Conservation (phyloP, 2,888 invertebrate species). For the Cybosia mesomella region DNA sequence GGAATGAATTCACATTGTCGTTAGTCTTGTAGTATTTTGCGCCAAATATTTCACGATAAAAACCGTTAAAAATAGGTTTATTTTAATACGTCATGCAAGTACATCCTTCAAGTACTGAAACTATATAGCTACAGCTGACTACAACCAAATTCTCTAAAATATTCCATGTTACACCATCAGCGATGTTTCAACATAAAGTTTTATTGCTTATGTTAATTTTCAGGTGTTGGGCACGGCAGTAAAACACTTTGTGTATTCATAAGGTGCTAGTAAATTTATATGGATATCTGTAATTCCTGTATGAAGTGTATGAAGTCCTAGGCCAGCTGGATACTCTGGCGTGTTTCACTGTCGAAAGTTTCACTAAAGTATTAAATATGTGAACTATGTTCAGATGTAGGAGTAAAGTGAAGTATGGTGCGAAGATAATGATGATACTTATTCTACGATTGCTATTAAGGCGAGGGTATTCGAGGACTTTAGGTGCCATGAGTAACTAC, state of each 20-base stretch:
- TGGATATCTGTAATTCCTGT: constrained; percentile 43
- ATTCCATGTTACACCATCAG: constrained; percentile 37
- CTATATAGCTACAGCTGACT: constrained; percentile 23
- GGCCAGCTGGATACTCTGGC: background rate
- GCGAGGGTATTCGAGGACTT: no score
- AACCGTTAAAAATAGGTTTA: no score
- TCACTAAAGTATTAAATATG: no score
- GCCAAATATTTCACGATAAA: no score
- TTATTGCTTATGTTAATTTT: constrained; percentile 73
- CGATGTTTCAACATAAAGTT: constrained; percentile 58
- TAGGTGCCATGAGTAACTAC: no score
- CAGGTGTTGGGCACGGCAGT: constrained; percentile 51
- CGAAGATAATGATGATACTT: no score
- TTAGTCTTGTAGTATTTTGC: no score
- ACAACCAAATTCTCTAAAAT: constrained; percentile 41
- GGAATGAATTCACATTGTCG: no score
- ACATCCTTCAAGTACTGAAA: background rate
- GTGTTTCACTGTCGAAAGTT: no score
- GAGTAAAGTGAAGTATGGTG: no score
- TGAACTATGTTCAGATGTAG: background rate
- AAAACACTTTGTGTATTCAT: constrained; percentile 54
- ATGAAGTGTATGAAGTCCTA: constrained; percentile 10
- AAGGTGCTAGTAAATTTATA: constrained; percentile 57
- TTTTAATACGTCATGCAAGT: no score
- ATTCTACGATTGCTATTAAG: no score